Base-by-base conservation (phyloP, 2,113 vertebrate species). In the Platysternon megacephalum region DNA sequence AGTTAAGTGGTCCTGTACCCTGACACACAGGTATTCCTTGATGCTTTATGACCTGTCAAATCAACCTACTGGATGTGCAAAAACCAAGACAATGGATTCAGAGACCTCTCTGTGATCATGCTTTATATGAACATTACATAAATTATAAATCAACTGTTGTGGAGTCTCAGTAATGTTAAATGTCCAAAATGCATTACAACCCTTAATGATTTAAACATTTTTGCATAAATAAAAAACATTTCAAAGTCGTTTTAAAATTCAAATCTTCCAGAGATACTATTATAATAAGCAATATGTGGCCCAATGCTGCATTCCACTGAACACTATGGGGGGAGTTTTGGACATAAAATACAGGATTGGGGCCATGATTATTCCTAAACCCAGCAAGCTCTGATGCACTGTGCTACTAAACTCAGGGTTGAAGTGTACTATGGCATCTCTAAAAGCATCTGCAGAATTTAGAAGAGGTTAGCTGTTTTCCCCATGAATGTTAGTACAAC, bases 101-200 rank as follows among this genome's bases (percentile, higher is more conserved):
- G 89, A 94, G 65, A 86, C 49, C 79, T 84, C 82, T 85, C 74
- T 42, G 21, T 32, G 51, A 85, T 79, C 84, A 84, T 80, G 48
- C n/a, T 96, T 95, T 89, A 87, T 84, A 46, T 65, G 87, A 93
- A 96, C 86, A 78, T 58, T 35, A 91, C 53, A 96, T 97, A 78
- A 95, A 97, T 94, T 94, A 94, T 97, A 86, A 86, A 94, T 93
- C 86, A 94, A 49, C 90, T 91, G 76, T 82, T 90, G 85, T 82
- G 58, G 80, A 93, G 51, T 42, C 53, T 94, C 96, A 93, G 91
- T 87, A 94, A 89, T 89, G 84, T 72, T 96, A 97, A 97, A 94
- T 95, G 95, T 92, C 90, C 91, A 95, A 95, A 97, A 94, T 87
- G 89, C 90, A 96, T 91, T 84, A 95, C 48, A 93, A 86, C 17